Evolutionary conservation across 2,797 vertebrate species (phyloP).

Genomic region (Coendou prehensilis): DNA sequence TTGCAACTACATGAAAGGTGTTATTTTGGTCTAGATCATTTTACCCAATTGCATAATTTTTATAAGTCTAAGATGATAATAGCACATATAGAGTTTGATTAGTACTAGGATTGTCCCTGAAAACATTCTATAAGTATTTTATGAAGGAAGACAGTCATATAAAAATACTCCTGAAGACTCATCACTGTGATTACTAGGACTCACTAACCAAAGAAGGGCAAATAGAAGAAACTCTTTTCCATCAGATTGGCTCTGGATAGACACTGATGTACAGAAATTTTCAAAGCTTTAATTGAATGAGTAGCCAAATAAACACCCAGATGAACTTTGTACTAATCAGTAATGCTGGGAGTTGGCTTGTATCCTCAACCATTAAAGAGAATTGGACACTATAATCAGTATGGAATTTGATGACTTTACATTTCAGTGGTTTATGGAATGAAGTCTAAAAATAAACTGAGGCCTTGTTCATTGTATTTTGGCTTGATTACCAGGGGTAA

Average conservation of each 20-base stretch:
- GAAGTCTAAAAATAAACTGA: not conserved
- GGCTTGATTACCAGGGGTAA: not conserved
- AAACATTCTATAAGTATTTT: not conserved
- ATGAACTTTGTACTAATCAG: not conserved
- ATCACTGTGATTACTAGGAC: not conserved
- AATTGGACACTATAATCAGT: not conserved
- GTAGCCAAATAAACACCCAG: not conserved
- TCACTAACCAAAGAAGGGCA: not conserved
- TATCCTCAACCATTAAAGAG: not conserved
- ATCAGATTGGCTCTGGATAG: not conserved
- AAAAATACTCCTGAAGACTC: not conserved
- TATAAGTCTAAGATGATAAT: not conserved
- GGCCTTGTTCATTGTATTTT: not conserved
- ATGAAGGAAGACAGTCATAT: not conserved
- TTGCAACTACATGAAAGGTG: not conserved
- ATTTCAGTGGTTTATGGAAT: not conserved
- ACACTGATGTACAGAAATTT: not conserved
- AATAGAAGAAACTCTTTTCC: not conserved
- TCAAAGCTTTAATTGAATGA: not conserved
- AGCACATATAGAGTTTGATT: not conserved
- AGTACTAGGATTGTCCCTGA: not conserved
- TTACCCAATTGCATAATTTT: not conserved
- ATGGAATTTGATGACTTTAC: not conserved
- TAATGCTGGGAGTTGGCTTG: not conserved
- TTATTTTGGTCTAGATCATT: not conserved